A percentile compares a stretch with the other conserved stretches of the same genome.
Conservation (phyloP, 2,113 vertebrate genomes). For the Mustelus asterias region DNA sequence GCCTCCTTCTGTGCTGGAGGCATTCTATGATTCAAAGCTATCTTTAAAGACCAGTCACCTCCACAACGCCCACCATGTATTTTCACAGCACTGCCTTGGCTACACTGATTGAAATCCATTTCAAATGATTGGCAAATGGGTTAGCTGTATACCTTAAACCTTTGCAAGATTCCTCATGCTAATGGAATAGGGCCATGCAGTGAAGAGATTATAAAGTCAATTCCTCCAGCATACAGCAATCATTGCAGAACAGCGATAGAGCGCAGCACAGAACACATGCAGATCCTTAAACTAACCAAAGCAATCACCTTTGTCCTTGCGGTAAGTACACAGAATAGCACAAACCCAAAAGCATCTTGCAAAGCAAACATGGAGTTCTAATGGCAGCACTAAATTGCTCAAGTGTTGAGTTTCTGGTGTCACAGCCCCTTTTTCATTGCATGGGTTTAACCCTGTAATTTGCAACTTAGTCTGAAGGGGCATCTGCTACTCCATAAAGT, state of each 20-base stretch:
- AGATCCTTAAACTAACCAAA: too few relatives aligned
- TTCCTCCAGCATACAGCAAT: neutral
- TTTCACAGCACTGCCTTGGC: neutral
- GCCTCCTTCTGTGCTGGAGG: too few relatives aligned
- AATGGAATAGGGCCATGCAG: neutral
- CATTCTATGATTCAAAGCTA: neutral
- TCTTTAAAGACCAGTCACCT: neutral
- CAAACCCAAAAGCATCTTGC: neutral
- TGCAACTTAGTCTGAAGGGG: neutral
- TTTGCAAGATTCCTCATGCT: neutral
- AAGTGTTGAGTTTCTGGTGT: neutral
- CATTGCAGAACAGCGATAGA: neutral
- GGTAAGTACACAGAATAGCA: neutral
- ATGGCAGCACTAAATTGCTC: neutral
- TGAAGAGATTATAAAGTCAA: slow-evolving; percentile 13
- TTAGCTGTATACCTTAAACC: neutral
- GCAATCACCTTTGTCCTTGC: neutral
- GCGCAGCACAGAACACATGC: neutral
- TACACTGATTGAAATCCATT: neutral
- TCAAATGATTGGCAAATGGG: neutral
- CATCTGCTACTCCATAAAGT: neutral
- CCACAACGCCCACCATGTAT: neutral
- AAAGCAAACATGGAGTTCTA: neutral
- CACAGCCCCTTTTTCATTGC: neutral
- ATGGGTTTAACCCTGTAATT: neutral